These are phyloP conservation scores for Brotula barbata DNA, from an alignment of 2,797 vertebrate genomes.

Conservation along the genomic window DNA sequence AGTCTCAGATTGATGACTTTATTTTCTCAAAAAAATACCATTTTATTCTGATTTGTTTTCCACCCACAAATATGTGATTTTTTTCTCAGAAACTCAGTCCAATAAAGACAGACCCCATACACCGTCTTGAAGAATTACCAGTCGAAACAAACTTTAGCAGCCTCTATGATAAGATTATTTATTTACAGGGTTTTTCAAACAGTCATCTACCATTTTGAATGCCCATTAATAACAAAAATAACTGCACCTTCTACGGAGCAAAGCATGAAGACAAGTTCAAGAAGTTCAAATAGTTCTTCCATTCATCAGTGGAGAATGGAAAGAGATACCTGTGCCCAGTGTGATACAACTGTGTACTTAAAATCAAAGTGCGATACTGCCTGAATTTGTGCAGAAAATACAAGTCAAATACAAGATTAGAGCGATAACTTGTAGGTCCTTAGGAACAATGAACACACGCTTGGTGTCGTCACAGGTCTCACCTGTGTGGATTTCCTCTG, in stretches of 20 bases:
- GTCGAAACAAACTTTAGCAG: too few relatives aligned
- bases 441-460: constrained; percentile 11
- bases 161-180: constrained; percentile 14
- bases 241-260: not conserved
- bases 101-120: too few relatives aligned
- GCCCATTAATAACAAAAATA: not conserved
- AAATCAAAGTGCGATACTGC: not conserved
- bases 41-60: too few relatives aligned
- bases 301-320: not conserved
- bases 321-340: not conserved
- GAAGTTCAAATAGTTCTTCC: not conserved
- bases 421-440: not conserved
- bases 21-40: too few relatives aligned
- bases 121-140: too few relatives aligned
- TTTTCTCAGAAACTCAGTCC: too few relatives aligned
- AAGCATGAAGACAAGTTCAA: not conserved
- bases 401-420: not conserved
- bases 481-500: too few relatives aligned
- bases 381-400: not conserved
- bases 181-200: constrained; percentile 32
- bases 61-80: too few relatives aligned
- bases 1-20: too few relatives aligned
- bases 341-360: not conserved
- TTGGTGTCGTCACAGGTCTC: not conserved
- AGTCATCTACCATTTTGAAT: constrained; percentile 9